Percentiles rank a stretch among this genome's conserved stretches.
These are phyloP conservation scores for Antitype chi DNA, from an alignment of 2,888 invertebrate species.

Conservation along the genomic window DNA sequence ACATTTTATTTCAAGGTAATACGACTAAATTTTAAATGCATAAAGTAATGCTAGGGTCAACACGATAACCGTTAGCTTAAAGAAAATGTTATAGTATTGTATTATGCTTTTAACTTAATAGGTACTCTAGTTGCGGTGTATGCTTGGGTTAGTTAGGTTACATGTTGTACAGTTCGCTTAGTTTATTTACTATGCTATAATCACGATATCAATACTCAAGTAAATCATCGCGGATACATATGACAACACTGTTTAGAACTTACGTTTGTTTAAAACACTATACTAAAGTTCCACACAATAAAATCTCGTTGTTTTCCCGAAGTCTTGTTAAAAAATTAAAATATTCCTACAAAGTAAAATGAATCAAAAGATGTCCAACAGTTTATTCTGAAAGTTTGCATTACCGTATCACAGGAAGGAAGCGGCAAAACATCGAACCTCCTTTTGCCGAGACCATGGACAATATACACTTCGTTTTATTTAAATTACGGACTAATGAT, in stretches of 20 bases:
- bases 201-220: too few relatives aligned
- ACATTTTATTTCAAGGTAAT: too few relatives aligned
- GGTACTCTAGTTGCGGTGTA: too few relatives aligned
- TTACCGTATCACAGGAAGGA: slow-evolving; percentile 67
- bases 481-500: slow-evolving; percentile 31
- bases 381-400: slow-evolving; percentile 46
- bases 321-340: slow-evolving; percentile 35
- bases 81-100: too few relatives aligned
- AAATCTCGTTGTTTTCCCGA: not conserved
- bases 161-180: too few relatives aligned
- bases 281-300: not conserved
- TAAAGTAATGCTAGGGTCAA: too few relatives aligned
- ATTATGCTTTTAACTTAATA: too few relatives aligned
- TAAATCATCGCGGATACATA: too few relatives aligned
- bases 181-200: too few relatives aligned
- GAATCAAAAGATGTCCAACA: slow-evolving; percentile 53
- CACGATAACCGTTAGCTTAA: too few relatives aligned
- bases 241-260: not conserved
- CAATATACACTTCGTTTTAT: slow-evolving; percentile 51
- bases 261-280: not conserved
- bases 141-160: too few relatives aligned
- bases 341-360: slow-evolving; percentile 45
- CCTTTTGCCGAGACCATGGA: slow-evolving; percentile 32
- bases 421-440: slow-evolving; percentile 60
- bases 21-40: too few relatives aligned